Evolutionary conservation across 2,797 vertebrate species (phyloP), one percentile per base, ranked within the genome.

Genomic region (Margarornis squamiger): DNA sequence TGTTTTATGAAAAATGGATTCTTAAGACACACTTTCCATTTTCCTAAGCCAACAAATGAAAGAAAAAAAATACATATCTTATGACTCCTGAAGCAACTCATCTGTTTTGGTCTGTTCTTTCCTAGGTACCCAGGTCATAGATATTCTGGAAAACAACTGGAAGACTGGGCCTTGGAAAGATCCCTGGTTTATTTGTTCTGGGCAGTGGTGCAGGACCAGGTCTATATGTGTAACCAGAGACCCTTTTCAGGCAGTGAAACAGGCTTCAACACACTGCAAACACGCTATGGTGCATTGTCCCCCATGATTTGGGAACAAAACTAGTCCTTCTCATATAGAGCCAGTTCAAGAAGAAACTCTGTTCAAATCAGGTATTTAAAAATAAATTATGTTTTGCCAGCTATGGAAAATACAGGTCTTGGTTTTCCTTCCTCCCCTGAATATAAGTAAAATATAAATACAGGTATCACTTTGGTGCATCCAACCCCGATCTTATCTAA

Each of bases 391-490:
- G 7, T 18, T 81, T 92, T 88, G 38, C 14, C 32, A 86, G 3
- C 27, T 65, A 16, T 7, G 10, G 38, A 86, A 71, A 90, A 79
- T n/a, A 49, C 1, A 91, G 11, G 24, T 39, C 14, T 65, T 18
- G 3, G 17, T 51, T 91, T 57, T 9, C 27, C 13, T 88, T 70
- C 9, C 6, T 38, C 19, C 7, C 4, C 19, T 59, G n/a, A 18
- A 62, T 66, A 39, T 26, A 68, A 72, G 61, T 30, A 54, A 82
- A 82, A 86, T 77, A 72, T 29, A 90, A 62, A 75, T n/a, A 70
- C 3, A 46, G 19, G 13, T 49, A 34, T 23, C 4, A 30, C 5
- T 74, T 36, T 45, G 12, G 8, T 17, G 14, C 21, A 70, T 61
- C 20, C 46, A 90, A 23, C 2, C 3, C 13, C 2, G 1, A 26